phyloP scores from a whole-genome alignment of 2,113 vertebrate genomes.

The Acrocephalus kingi region DNA sequence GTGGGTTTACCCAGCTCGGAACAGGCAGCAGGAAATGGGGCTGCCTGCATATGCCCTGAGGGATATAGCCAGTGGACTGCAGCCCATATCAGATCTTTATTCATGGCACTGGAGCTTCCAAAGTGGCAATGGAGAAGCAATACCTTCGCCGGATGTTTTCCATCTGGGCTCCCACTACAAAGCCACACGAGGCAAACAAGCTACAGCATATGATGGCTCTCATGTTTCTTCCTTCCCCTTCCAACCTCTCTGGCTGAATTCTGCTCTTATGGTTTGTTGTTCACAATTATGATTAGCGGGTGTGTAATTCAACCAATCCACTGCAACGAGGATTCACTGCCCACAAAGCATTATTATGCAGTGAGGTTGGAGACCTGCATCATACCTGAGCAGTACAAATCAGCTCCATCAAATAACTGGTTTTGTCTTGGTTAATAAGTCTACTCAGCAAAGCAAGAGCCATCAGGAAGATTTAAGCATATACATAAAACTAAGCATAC shows the following conservation, averaged over 20 bases:
- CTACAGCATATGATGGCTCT: neutral
- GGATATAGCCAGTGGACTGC: neutral
- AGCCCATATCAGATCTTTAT: neutral
- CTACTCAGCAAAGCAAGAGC: neutral
- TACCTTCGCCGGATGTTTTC: neutral
- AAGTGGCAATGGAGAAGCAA: neutral
- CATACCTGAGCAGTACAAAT: neutral
- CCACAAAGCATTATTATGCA: neutral
- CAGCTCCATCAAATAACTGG: neutral
- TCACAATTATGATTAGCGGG: neutral
- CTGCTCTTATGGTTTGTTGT: neutral
- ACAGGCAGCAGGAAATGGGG: neutral
- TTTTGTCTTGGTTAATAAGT: neutral
- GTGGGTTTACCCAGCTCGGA: neutral
- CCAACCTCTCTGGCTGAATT: neutral
- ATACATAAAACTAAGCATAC: conserved; percentile 21
- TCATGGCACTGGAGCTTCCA: neutral
- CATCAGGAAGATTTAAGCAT: conserved; percentile 7
- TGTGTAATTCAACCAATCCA: neutral
- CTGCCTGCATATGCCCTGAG: neutral
- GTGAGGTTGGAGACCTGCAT: neutral
- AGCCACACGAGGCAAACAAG: neutral
- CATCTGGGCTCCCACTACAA: neutral
- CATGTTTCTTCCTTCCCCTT: neutral
- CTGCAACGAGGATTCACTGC: neutral